A percentile compares a stretch with the other conserved stretches of the same genome.
Evolutionary conservation across 2,888 invertebrate species (phyloP).

Genomic region (Toxonevra muliebris): DNA sequence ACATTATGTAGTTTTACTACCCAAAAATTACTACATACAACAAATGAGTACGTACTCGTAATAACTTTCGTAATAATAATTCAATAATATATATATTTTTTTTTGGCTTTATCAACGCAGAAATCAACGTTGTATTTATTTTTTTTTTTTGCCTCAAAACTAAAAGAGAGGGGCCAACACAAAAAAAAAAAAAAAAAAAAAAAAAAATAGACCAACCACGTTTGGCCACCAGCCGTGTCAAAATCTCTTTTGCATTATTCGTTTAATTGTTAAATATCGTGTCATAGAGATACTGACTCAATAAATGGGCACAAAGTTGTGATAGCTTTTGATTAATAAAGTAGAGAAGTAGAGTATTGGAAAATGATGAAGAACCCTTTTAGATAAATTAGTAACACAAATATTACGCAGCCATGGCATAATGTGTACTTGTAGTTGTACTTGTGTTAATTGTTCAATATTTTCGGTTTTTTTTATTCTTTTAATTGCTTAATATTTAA

Average conservation of each 20-base stretch:
- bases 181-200: too few relatives aligned
- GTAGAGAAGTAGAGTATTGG: too few relatives aligned
- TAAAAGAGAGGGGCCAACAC: background rate
- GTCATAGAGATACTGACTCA: conserved; percentile 11
- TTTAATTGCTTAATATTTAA: conserved; percentile 46
- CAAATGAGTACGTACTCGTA: background rate
- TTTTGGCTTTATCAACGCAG: background rate
- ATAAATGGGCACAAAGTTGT: too few relatives aligned
- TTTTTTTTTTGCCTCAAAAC: background rate
- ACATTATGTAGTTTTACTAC: too few relatives aligned
- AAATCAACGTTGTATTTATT: background rate
- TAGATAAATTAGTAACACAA: conserved; percentile 24
- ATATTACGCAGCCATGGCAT: conserved; percentile 15
- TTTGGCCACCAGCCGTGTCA: background rate
- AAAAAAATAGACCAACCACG: too few relatives aligned
- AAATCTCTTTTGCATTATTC: conserved; percentile 25
- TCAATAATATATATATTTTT: background rate
- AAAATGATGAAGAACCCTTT: conserved; percentile 27
- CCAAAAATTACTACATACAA: background rate
- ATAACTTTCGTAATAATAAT: background rate
- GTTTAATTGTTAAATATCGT: conserved; percentile 35
- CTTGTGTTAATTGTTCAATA: conserved; percentile 57
- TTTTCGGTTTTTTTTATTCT: conserved; percentile 50
- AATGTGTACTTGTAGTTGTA: conserved; percentile 25
- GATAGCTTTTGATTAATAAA: too few relatives aligned